Evolutionary conservation across 1,140 invertebrate genomes (phyloP), one percentile per base, ranked within the genome.

Genomic region (Nasonia longicornis): DNA sequence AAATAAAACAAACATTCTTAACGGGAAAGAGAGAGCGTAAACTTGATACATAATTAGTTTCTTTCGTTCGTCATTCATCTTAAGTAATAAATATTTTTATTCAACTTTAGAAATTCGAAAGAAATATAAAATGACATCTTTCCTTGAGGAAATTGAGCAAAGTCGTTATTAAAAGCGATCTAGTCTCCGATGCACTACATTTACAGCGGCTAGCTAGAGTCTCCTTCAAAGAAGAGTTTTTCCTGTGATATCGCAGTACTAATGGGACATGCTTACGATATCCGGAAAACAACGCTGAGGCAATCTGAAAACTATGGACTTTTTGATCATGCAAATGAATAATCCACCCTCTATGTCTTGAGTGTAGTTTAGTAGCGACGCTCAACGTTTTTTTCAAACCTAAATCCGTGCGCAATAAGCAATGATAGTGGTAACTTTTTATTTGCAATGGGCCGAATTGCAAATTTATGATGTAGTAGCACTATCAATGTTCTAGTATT

Each of bases 291-390:
- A 89, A 91, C 90, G 90, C 90, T 91, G 87, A 90, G 90, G 90
- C 90, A 91, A 91, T 90, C 84, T 87, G 83, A 89, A 90, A 91
- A 91, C 90, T 91, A 91, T 90, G 89, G 90, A 91, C 89, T 91
- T 91, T 91, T 91, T 91, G 90, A 91, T 91, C 90, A 91, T 91
- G 90, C 89, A 84, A 86, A 85, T 84, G 73, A 85, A 84, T 85
- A 83, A 86, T 83, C 82, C 84, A 88, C 88, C 88, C 87, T 89
- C 87, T 86, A 85, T 87, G 80, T 86, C 45, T 81, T 58, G 75
- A 72, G 67, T 77, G 80, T 77, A 83, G 86, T 84, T 84, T 74
- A 45, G 69, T 58, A 58, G 67, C 75, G 81, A 84, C 42, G 83
- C 81, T 79, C 74, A 72, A 82, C 83, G 81, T 82, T 79, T 82